Evolutionary conservation across 1,140 invertebrate species (phyloP).

Genomic region (Globodera ellingtonae): DNA sequence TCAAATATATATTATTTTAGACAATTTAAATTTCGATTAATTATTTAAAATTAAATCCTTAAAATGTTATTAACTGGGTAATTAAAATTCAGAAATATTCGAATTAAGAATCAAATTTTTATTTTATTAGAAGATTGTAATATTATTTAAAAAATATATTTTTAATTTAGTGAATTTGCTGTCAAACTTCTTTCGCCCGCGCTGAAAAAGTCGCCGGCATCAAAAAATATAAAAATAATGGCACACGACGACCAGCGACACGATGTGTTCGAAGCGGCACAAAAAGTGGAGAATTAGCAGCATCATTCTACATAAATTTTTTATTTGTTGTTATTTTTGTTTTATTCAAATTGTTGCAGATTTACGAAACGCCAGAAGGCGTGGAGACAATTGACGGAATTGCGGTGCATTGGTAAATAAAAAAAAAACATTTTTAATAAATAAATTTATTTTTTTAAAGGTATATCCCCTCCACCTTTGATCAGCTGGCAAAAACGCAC

Average conservation of each 20-base stretch:
- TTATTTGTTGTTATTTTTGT: not conserved
- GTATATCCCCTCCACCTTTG: slow-evolving; percentile 11
- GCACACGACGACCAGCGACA: slow-evolving; percentile 63
- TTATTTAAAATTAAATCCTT: no score
- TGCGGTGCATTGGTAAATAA: slow-evolving; percentile 14
- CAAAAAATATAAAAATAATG: slow-evolving; percentile 56
- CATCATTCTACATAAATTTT: not conserved
- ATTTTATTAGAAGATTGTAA: no score
- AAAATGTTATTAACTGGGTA: no score
- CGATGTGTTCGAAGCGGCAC: slow-evolving; percentile 72
- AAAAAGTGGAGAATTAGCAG: slow-evolving; percentile 55
- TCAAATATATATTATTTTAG: no score
- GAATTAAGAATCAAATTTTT: no score
- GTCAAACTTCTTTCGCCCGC: slow-evolving; percentile 45
- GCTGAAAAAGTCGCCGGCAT: slow-evolving; percentile 26
- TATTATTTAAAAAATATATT: not conserved
- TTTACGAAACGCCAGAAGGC: not conserved
- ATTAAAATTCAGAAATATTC: no score
- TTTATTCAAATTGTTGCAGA: slow-evolving; percentile 48
- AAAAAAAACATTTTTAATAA: no score
- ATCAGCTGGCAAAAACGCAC: slow-evolving; percentile 70
- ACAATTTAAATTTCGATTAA: no score
- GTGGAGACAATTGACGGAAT: not conserved
- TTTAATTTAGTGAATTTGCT: slow-evolving; percentile 56
- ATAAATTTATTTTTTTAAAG: not conserved